A percentile compares a stretch with the other conserved stretches of the same genome.
phyloP scores from a whole-genome alignment of 2,888 invertebrate genomes.

The Scaptomyza tumidula region DNA sequence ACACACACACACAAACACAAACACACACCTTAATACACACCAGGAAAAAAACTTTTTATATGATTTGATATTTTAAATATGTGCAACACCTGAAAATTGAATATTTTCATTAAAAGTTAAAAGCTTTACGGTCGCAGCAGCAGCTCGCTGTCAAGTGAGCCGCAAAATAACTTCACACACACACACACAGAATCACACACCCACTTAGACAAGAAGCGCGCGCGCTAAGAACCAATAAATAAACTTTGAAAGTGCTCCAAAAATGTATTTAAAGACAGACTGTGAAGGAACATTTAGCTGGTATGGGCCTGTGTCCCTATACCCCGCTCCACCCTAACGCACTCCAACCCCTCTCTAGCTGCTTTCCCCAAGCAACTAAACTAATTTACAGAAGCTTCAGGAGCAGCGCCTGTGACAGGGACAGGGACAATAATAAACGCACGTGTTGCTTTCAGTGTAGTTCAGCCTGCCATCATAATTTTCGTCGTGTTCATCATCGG shows the following conservation, averaged over 20 bases:
- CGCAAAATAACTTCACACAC: conserved; percentile 28
- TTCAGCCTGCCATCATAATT: conserved; percentile 49
- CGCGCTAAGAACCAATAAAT: conserved; percentile 66
- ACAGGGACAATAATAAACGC: conserved; percentile 40
- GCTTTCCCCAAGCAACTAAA: conserved; percentile 43
- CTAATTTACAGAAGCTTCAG: conserved; percentile 58
- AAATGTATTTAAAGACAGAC: conserved; percentile 32
- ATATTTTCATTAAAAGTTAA: conserved; percentile 81
- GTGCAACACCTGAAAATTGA: conserved; percentile 74
- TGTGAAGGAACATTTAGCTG: conserved; percentile 16
- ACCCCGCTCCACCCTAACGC: neutral
- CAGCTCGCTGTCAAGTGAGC: conserved; percentile 41
- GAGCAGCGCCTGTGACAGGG: conserved; percentile 31
- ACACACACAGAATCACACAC: conserved; percentile 3
- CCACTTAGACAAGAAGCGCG: conserved; percentile 5
- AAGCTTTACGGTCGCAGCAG: conserved; percentile 56
- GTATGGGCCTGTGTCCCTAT: too few relatives aligned
- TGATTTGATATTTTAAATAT: conserved; percentile 61
- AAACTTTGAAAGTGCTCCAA: conserved; percentile 69
- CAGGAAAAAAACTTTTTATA: conserved; percentile 41
- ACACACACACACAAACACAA: conserved; percentile 7
- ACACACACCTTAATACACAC: neutral
- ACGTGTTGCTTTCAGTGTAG: conserved; percentile 52
- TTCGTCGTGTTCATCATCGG: conserved; percentile 47
- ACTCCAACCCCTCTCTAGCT: neutral